Base-by-base conservation (phyloP, 2,797 vertebrate genomes). In the Prunella strophiata region DNA sequence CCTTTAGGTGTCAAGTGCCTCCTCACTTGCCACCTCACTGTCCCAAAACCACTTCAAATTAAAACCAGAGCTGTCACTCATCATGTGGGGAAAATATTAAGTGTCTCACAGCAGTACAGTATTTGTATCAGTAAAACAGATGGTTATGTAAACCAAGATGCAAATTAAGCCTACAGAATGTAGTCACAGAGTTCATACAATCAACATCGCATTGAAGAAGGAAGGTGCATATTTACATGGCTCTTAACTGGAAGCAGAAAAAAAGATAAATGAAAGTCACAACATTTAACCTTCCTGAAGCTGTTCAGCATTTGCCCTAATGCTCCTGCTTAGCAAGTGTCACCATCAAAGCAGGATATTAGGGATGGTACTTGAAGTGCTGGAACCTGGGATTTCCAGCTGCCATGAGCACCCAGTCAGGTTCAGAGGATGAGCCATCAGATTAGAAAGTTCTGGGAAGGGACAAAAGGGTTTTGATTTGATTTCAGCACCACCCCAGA, bases 1-100 rank as follows among this genome's bases (percentile, higher is more conserved):
- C 17, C 67, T 88, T 59, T 72, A 93, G 77, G 58, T 89, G 89
- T 73, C 85, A 94, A 87, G 32, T 91, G 83, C 58, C 50, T 43
- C 22, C 12, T 72, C 34, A 17, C 5, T 73, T 70, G 18, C 14
- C 32, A 25, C 16, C 45, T 51, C 20, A 10, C 15, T 23, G 13
- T 54, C 48, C 45, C 40, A 68, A 72, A 85, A 43, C 13, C 23
- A 14, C 17, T 62, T 75, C 10, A 43, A 16, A 48, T 57, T 76
- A 66, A 88, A 73, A 75, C 1, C 30, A 38, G 22, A 88, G 40
- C 5, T 54, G 40, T 47, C 32, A 36, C 9, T 73, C 47, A 15
- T 71, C 62, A 43, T 20, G 36, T 47, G 6, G 34, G 45, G 42
- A 90, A 62, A 68, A 27, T 57, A 68, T 18, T 32, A 68, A 59